Percentiles rank a stretch among this genome's conserved stretches.
Evolutionary conservation across 2,113 vertebrate genomes (phyloP).

Genomic region (Zosterops hypoxanthus): DNA sequence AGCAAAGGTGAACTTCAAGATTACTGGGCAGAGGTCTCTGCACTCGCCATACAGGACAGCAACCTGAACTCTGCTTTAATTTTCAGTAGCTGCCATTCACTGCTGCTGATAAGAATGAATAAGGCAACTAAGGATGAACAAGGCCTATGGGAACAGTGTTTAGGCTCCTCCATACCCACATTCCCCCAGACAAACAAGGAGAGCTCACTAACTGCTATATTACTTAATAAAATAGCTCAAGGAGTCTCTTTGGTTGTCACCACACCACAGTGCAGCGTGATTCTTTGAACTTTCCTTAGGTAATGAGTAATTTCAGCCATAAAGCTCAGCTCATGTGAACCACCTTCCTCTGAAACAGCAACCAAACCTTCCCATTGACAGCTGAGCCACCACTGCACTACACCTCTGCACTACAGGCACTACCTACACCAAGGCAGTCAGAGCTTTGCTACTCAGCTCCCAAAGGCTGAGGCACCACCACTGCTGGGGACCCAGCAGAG

Average conservation of each 20-base stretch:
- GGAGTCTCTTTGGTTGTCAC: neutral
- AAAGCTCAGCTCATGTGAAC: neutral
- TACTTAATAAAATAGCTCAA: neutral
- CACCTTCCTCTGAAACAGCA: neutral
- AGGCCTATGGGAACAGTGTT: neutral
- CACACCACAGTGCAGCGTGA: neutral
- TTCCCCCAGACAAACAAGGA: neutral
- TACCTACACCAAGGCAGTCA: neutral
- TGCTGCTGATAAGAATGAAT: neutral
- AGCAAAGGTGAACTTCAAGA: neutral
- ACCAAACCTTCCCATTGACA: neutral
- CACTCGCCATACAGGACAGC: neutral
- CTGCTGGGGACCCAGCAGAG: neutral
- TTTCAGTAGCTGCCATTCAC: neutral
- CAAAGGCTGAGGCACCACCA: neutral
- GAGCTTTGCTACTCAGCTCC: neutral
- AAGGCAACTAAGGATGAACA: neutral
- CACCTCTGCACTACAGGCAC: neutral
- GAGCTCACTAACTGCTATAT: neutral
- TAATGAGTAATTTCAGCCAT: neutral
- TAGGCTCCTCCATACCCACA: neutral
- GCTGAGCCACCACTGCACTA: fast-evolving
- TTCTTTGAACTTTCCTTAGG: neutral
- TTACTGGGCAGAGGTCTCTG: neutral
- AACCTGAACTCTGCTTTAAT: neutral